Evolutionary conservation across 2,113 vertebrate genomes (phyloP).

Genomic region (Oncorhynchus mykiss): DNA sequence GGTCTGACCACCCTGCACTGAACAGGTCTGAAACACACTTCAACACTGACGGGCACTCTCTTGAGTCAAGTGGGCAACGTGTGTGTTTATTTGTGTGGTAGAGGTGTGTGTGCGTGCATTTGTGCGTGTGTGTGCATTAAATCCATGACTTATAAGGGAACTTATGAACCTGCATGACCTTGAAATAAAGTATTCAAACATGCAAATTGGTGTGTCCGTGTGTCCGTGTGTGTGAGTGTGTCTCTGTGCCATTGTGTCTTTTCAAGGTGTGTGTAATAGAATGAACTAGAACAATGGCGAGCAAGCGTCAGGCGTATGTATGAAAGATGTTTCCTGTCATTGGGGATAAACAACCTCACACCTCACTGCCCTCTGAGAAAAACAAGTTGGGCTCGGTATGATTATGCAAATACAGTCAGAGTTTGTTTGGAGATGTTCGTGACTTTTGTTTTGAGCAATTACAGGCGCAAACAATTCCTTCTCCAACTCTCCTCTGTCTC

Average conservation of each 20-base stretch:
- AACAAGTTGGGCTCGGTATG: neutral
- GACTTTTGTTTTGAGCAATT: constrained; percentile 76
- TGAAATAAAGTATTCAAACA: neutral
- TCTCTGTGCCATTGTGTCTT: neutral
- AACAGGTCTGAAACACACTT: too few species aligned
- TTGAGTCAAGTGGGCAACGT: too few species aligned
- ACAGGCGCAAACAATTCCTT: constrained; percentile 74
- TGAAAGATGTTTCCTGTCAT: neutral
- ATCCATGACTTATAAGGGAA: too few species aligned
- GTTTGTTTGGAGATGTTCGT: neutral
- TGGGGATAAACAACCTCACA: neutral
- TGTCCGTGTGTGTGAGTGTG: neutral
- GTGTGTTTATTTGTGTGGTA: too few species aligned
- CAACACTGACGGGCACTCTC: too few species aligned
- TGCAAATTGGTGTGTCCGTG: too few species aligned
- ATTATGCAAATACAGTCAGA: too few species aligned
- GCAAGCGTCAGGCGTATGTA: neutral
- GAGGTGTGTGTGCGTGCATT: too few species aligned
- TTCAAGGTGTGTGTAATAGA: neutral
- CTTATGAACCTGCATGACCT: too few species aligned
- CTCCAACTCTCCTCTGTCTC: neutral
- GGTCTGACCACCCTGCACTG: too few species aligned
- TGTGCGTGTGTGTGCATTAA: too few species aligned
- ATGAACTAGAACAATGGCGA: neutral
- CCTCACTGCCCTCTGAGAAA: neutral